phyloP scores from a whole-genome alignment of 2,888 invertebrate genomes.

The Tipula vernalis region DNA sequence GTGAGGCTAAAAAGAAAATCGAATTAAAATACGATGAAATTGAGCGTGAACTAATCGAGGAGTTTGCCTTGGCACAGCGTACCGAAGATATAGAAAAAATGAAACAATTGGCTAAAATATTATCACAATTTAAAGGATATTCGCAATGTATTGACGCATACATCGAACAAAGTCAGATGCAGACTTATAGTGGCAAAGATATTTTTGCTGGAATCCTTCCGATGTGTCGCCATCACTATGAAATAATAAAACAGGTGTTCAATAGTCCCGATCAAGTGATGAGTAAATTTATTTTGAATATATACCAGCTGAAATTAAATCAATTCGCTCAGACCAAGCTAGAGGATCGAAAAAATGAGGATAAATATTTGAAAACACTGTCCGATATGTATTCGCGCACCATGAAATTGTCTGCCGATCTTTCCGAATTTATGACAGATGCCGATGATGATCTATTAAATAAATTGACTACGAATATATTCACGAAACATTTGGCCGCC shows the following conservation, averaged over 20 bases:
- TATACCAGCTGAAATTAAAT: constrained; percentile 82
- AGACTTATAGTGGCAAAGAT: constrained; percentile 73
- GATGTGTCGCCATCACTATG: constrained; percentile 76
- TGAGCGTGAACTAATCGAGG: constrained; percentile 80
- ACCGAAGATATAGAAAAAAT: constrained; percentile 74
- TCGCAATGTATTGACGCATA: constrained; percentile 93
- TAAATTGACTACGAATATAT: constrained; percentile 69
- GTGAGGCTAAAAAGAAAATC: constrained; percentile 73
- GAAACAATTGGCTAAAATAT: constrained; percentile 83
- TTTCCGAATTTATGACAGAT: constrained; percentile 63
- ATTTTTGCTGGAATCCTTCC: constrained; percentile 84
- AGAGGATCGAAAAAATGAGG: constrained; percentile 70
- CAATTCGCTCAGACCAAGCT: constrained; percentile 75
- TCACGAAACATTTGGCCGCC: constrained; percentile 62
- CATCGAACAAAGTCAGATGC: constrained; percentile 92
- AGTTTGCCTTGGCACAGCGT: constrained; percentile 83
- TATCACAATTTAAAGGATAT: constrained; percentile 94
- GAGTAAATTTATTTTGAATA: constrained; percentile 93
- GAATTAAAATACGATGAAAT: constrained; percentile 82
- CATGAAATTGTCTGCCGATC: constrained; percentile 56
- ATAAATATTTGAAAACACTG: constrained; percentile 77
- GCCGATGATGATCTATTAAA: constrained; percentile 65
- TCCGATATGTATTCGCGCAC: constrained; percentile 84
- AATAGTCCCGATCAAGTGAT: constrained; percentile 93
- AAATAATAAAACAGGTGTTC: constrained; percentile 79